A percentile compares a stretch with the other conserved stretches of the same genome.
These are phyloP conservation scores for Rhinogobius similis DNA, from an alignment of 2,113 vertebrate species.

Conservation along the genomic window DNA sequence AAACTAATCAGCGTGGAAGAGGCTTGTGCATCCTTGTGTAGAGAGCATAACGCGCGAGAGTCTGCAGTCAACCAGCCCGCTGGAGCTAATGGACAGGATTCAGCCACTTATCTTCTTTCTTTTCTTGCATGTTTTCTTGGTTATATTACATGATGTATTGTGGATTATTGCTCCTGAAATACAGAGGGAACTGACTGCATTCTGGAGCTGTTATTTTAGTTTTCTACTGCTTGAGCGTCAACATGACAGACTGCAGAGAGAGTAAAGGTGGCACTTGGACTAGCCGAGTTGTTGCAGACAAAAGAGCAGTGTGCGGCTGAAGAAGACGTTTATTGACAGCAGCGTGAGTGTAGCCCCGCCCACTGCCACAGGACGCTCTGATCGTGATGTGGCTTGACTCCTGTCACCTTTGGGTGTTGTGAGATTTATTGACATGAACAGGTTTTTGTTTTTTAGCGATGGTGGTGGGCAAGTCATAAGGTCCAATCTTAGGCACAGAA, in stretches of 20 bases:
- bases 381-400: constrained; percentile 90
- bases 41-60: constrained; percentile 11
- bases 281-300: constrained; percentile 56
- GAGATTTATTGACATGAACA: constrained; percentile 70
- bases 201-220: constrained; percentile 12
- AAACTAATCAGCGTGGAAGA: constrained; percentile 44
- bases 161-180: not conserved
- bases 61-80: constrained; percentile 40
- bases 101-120: constrained; percentile 19
- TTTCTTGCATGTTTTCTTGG: not conserved
- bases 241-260: constrained; percentile 31
- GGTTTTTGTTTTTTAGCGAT: constrained; percentile 44
- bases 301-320: constrained; percentile 69
- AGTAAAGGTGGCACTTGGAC: constrained; percentile 62
- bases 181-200: not conserved
- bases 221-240: not conserved
- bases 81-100: constrained; percentile 45
- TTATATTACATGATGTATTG: constrained; percentile 17
- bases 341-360: constrained; percentile 80
- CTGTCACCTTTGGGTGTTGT: constrained; percentile 86
- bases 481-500: not conserved
- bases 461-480: not conserved
- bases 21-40: constrained; percentile 34
- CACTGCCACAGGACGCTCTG: constrained; percentile 80
- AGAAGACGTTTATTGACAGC: constrained; percentile 64